Base-by-base conservation (phyloP, 2,113 vertebrate species). In the Echinops telfairi region DNA sequence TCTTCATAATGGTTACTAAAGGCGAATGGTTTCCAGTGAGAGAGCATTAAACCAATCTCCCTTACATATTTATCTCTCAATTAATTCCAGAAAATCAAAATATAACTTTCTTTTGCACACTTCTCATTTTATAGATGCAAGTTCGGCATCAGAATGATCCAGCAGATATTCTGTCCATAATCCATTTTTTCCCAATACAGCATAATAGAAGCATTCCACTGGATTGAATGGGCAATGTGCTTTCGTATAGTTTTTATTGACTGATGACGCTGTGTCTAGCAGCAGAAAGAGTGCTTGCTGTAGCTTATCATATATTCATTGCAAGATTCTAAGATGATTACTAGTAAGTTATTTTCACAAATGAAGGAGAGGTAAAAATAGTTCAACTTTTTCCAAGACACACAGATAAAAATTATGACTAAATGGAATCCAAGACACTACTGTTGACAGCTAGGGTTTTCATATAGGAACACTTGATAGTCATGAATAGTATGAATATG, bases 11-110 rank as follows among this genome's bases (percentile, higher is more conserved):
- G 80, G 82, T 96, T 92, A 92, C 64, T 94, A 88, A 78, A n/a
- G 86, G 83, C 95, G 96, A 96, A 77, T 91, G 83, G 84, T 75
- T 95, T 60, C 88, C 83, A 92, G 79, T 89, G 89, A 82, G 62
- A 70, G 75, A 81, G 96, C 88, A 88, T 93, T 83, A 70, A 79
- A 57, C 31, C 68, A 94, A 62, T 90, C 47, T 94, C 96, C 94
- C 73, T 40, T 78, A 77, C 8, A 96, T 92, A 92, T 93, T 96
- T 97, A 19, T 33, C 40, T 75, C 87, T 96, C 87, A 94, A 89
- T 96, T 96, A 94, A 95, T 95, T 96, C 95, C 91, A 96, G 53
- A 11, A 68, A 86, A 95, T 83, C 19, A 96, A 97, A 98, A 93
- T 84, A 89, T 96, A 97, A 94, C 94, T 70, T 17, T 78, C 92